phyloP scores from a whole-genome alignment of 1,140 invertebrate species.

The Zaprionus camerounensis region DNA sequence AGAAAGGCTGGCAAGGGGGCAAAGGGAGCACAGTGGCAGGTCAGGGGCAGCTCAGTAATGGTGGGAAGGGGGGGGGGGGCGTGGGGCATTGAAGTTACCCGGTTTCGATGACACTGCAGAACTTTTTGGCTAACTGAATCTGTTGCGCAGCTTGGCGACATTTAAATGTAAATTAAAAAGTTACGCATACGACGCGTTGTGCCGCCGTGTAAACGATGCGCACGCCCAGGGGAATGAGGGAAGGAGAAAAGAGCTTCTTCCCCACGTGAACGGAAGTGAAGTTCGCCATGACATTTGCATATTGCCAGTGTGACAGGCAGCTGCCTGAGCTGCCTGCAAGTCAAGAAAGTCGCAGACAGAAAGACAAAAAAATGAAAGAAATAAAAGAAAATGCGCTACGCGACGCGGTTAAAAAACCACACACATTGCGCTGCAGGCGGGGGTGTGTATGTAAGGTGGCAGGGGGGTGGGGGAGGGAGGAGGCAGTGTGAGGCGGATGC shows the following conservation, averaged over 20 bases:
- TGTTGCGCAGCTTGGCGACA: constrained; percentile 53
- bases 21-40: not conserved
- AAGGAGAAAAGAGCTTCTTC: not conserved
- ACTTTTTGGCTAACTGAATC: constrained; percentile 36
- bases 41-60: not conserved
- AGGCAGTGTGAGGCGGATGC: not conserved
- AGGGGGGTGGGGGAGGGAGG: not conserved
- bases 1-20: not conserved
- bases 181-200: constrained; percentile 60
- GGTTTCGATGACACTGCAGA: constrained; percentile 39
- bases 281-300: constrained; percentile 62
- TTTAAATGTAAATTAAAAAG: constrained; percentile 80
- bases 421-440: not conserved
- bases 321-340: constrained; percentile 41
- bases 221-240: not conserved
- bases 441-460: not conserved
- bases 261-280: not conserved
- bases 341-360: constrained; percentile 33
- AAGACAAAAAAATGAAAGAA: not conserved
- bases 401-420: not conserved
- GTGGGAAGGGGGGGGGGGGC: no score
- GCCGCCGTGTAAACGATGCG: constrained; percentile 27
- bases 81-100: not conserved
- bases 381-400: not conserved
- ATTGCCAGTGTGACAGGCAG: constrained; percentile 64